phyloP scores from a whole-genome alignment of 2,888 invertebrate genomes.

The Scotopteryx bipunctaria region DNA sequence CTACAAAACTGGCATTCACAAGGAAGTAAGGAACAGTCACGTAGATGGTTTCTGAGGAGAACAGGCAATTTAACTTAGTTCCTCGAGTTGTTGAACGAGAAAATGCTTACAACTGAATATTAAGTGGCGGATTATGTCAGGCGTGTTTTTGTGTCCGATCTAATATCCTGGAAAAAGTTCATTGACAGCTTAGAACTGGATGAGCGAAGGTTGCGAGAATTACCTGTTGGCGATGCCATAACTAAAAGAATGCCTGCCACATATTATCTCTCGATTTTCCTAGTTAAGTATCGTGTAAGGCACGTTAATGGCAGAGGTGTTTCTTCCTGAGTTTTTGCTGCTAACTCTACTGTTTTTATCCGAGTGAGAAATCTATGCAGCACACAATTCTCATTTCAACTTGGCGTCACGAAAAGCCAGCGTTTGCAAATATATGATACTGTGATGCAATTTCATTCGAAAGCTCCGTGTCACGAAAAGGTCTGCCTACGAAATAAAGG shows the following conservation, averaged over 20 bases:
- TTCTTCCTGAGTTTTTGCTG: constrained; percentile 31
- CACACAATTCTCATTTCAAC: constrained; percentile 9
- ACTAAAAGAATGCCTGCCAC: constrained; percentile 23
- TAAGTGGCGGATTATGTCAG: constrained; percentile 19
- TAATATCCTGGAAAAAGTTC: constrained; percentile 12
- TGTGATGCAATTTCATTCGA: constrained; percentile 18
- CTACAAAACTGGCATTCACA: constrained; percentile 8
- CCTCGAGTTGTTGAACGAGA: constrained; percentile 15
- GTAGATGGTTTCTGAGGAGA: constrained; percentile 17
- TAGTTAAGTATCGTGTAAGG: constrained; percentile 31
- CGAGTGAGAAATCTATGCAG: constrained; percentile 13
- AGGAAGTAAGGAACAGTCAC: constrained; percentile 7
- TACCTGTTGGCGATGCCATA: constrained; percentile 21
- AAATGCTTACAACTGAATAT: constrained; percentile 21
- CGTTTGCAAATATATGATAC: constrained; percentile 17
- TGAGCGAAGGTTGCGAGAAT: constrained; percentile 18
- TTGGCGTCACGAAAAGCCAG: constrained; percentile 17
- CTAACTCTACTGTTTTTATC: constrained; percentile 14
- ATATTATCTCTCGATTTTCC: constrained; percentile 32
- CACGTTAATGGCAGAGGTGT: constrained; percentile 33
- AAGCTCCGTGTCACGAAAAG: constrained; percentile 26
- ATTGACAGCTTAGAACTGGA: constrained; percentile 8
- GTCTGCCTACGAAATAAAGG: constrained; percentile 11
- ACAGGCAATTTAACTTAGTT: constrained; percentile 24
- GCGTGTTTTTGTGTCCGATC: constrained; percentile 8